Base-by-base conservation (phyloP, 2,113 vertebrate species). In the Cervus canadensis region DNA sequence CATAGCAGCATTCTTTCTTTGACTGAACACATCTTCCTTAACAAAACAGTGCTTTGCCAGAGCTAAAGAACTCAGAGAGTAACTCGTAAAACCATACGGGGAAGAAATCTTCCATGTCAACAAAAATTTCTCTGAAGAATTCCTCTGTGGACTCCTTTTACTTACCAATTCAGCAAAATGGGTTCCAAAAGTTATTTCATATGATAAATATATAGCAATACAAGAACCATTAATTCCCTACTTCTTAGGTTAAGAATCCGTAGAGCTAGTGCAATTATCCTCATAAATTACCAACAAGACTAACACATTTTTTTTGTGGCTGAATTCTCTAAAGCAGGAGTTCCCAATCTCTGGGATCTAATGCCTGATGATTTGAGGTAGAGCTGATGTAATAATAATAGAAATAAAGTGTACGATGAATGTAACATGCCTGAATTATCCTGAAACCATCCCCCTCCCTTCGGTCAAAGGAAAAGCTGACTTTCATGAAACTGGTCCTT, bases 251-350 rank as follows among this genome's bases (percentile, higher is more conserved):
- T 87, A 78, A 96, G 76, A 43, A 0, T 94, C 76, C 87, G 95
- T 52, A 74, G 11, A 62, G 25, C 88, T 60, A 76, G 7, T 59
- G 30, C 25, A 87, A 96, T 48, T 50, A 85, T 1, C 33, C 21
- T 91, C 9, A 54, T 40, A 57, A 54, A 15, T 91, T 93, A 64
- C n/a, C 89, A 64, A 1, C 71, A 89, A 36, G 7, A 40, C 94
- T 74, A 97, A 56, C 62, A 3, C 89, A 36, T n/a, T 94, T 96
- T 92, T 79, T 93, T 79, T 88, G 74, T 59, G 59, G 10, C 95
- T 54, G 1, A 93, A 54, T 7, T 33, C 30, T 59, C 71, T 60
- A 40, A 26, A 76, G 40, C 71, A 43, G 23, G 3, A 43, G 40
- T 43, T 23, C 40, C 23, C 71, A 43, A 12, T 76, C 71, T 76